Evolutionary conservation across 2,888 invertebrate genomes (phyloP).

Genomic region (Clepsis dumicolana): DNA sequence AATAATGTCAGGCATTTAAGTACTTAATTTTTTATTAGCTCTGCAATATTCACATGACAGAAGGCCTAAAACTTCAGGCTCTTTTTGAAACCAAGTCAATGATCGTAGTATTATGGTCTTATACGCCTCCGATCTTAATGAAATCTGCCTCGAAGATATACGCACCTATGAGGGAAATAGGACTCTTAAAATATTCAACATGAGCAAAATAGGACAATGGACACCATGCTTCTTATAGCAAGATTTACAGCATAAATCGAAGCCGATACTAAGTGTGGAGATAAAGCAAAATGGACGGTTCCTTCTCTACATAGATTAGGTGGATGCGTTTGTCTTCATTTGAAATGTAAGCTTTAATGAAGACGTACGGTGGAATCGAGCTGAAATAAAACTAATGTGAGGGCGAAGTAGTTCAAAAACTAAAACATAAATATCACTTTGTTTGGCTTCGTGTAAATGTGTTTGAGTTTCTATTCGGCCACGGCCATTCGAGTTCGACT

Average conservation of each 20-base stretch:
- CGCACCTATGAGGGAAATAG: neutral
- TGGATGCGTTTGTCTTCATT: constrained; percentile 45
- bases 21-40: too few relatives aligned
- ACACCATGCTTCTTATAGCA: neutral
- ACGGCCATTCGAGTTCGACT: neutral
- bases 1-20: too few relatives aligned
- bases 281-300: constrained; percentile 29
- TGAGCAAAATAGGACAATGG: neutral
- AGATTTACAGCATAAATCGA: neutral
- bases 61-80: neutral
- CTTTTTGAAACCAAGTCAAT: neutral
- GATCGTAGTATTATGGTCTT: neutral
- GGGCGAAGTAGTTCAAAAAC: constrained; percentile 34
- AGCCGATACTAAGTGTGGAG: neutral
- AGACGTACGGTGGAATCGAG: constrained; percentile 52
- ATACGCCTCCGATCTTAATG: neutral
- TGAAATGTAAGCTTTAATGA: constrained; percentile 50
- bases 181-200: neutral
- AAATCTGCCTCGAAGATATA: neutral
- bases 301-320: constrained; percentile 30
- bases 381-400: constrained; percentile 50
- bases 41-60: too few relatives aligned
- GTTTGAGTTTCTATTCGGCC: constrained; percentile 14
- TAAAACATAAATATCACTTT: constrained; percentile 58
- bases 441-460: constrained; percentile 34